Evolutionary conservation across 2,888 invertebrate genomes (phyloP).

Genomic region (Drosophila phalerata): DNA sequence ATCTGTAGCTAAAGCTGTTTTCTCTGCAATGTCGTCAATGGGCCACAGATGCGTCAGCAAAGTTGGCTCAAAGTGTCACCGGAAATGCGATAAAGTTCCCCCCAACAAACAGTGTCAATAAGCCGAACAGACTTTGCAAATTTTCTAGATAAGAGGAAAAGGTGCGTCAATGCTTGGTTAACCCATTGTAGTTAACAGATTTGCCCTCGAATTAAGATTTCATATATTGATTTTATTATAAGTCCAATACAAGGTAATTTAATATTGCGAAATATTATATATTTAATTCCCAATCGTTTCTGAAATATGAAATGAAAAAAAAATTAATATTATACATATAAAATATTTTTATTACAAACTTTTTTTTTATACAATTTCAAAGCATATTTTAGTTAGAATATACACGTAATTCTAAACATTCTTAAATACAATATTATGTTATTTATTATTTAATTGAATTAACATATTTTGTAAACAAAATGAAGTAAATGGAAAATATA

Average conservation of each 20-base stretch:
- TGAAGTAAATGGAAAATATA: neutral
- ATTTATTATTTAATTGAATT: no score
- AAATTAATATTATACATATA: neutral
- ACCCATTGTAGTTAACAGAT: conserved; percentile 9
- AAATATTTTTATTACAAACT: no score
- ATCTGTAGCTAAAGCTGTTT: conserved; percentile 48
- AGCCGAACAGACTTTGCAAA: conserved; percentile 17
- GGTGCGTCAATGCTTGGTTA: conserved; percentile 45
- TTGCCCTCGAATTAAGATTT: neutral
- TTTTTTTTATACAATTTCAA: no score
- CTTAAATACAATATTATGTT: no score
- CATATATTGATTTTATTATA: no score
- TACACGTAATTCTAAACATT: neutral
- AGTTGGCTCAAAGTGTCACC: conserved; percentile 32
- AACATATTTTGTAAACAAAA: neutral
- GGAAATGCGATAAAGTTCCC: conserved; percentile 56
- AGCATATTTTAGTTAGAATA: neutral
- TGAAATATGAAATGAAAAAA: neutral
- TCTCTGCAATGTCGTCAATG: conserved; percentile 59
- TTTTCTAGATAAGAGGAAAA: conserved; percentile 42
- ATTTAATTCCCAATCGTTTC: neutral
- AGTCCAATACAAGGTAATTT: neutral
- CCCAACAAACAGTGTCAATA: conserved; percentile 17
- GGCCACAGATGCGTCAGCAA: conserved; percentile 61
- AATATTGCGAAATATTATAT: neutral